Evolutionary conservation across 2,797 vertebrate genomes (phyloP), one percentile per base, ranked within the genome.

Genomic region (Crocodylus rhombifer): DNA sequence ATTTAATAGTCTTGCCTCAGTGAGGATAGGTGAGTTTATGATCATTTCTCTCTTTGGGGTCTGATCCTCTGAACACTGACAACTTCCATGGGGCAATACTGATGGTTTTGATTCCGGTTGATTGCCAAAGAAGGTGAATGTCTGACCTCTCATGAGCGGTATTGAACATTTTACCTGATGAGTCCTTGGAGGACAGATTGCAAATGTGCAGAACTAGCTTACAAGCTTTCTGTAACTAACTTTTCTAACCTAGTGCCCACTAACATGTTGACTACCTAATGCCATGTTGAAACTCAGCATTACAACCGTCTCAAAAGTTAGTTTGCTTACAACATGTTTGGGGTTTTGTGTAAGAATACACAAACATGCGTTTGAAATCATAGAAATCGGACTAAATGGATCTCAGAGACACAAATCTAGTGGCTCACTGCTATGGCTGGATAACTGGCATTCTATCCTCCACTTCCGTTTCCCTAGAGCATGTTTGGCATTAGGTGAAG

Each of bases 281-380:
- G 13, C 30, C 30, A 33, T 3, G 16, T 86, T 86, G 79, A 79
- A 87, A 86, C 82, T 84, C 81, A 14, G 25, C 79, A 5, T 93
- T 89, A 80, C 21, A 87, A 84, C 60, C 88, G 58, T 78, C 86
- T 65, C 61, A 78, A 20, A n/a, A 89, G 80, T 92, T 84, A 61
- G 6, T 77, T 78, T 77, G 79, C 20, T 89, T 71, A 71, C 8
- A 69, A 23, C 3, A 64, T 30, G 15, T 65, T 69, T 69, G 30
- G 20, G 13, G 20, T 36, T 69, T 71, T 71, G 55, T 81, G 69
- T 90, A 79, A 82, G 86, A 95, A 71, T 5, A 62, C 57, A 42
- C n/a, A 85, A 80, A 84, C 11, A 2, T 63, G 84, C 67, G 57
- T 91, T 89, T 80, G 26, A 77, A 83, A 79, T n/a, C n/a, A 14